Base-by-base conservation (phyloP, 2,888 invertebrate species). In the Acanthococcus lagerstroemiae region DNA sequence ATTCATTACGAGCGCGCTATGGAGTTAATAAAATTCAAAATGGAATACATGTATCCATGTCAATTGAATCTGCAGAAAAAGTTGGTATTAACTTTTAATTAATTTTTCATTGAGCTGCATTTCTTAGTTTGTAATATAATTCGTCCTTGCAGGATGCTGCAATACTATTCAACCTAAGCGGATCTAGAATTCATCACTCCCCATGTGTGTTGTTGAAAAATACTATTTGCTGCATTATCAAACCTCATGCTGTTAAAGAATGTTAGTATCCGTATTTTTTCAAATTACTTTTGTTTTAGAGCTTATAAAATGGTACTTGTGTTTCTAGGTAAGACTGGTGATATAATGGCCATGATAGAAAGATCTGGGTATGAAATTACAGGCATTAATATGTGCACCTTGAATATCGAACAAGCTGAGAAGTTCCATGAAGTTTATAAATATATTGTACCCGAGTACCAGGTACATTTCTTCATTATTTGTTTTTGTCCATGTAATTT, bases 361-460 rank as follows among this genome's bases (percentile, higher is more conserved):
- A 83, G 85, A n/a, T 83, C 83, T 65, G 86, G 87, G 1, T 95
- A 88, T 73, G 80, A 82, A 54, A 83, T 95, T 50, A 85, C 87
- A 0, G 91, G 89, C 0, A 78, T 94, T 68, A 85, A 88, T 75
- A 86, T 90, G 83, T 83, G 87, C 71, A 80, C 85, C 68, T 79
- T 95, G 72, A 89, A 88, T 72, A 84, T 84, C 69, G 82, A 85
- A 0, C 89, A 92, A 75, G 90, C 91, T 4, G 89, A 90, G 72
- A 93, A 95, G 75, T 95, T 95, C 77, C 84, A 88, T 73, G 94
- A 95, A 78, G 87, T 95, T 3, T 95, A 95, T 76, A 90, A 90
- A 75, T 93, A 92, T 1, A 88, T 92, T 60, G 81, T 90, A 44
- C 83, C 84, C 1, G 90, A 91, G 72, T 88, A 84, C 74, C 81